A percentile compares a stretch with the other conserved stretches of the same genome.
These are phyloP conservation scores for Tachuris rubrigastra DNA, from an alignment of 2,113 vertebrate species.

Conservation along the genomic window DNA sequence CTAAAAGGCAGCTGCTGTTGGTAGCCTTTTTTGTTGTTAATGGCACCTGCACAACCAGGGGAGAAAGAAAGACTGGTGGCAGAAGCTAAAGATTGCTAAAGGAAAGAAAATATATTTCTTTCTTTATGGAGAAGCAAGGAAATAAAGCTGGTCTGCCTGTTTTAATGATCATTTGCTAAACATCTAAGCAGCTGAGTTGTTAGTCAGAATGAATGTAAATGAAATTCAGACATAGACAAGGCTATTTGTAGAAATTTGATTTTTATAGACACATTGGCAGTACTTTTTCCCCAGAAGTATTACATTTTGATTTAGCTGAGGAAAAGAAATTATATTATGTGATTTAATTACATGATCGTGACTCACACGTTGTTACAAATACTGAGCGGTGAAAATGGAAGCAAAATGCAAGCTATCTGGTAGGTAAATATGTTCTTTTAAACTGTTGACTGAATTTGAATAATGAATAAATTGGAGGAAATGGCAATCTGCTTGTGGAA, in stretches of 20 bases:
- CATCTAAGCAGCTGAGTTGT: background rate
- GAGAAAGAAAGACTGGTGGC: background rate
- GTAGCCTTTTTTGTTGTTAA: background rate
- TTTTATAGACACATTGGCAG: background rate
- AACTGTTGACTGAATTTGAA: conserved; percentile 45
- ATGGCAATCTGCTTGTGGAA: conserved; percentile 1
- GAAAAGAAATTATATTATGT: background rate
- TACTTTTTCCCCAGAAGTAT: background rate
- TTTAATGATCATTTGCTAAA: background rate
- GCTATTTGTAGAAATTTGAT: background rate
- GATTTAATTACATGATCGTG: background rate
- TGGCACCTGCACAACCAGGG: background rate
- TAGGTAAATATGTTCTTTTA: conserved; percentile 36
- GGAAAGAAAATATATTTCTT: background rate
- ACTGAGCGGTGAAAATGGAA: background rate
- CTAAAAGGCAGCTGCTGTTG: background rate
- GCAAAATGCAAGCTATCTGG: conserved; percentile 11
- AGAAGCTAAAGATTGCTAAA: background rate
- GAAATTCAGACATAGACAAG: background rate
- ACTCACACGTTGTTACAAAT: background rate
- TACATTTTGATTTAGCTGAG: background rate
- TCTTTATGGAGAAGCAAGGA: background rate
- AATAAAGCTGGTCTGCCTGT: background rate
- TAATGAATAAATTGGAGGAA: conserved; percentile 36
- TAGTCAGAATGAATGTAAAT: background rate